Evolutionary conservation across 2,888 invertebrate genomes (phyloP).

Genomic region (Bombylius discolor): DNA sequence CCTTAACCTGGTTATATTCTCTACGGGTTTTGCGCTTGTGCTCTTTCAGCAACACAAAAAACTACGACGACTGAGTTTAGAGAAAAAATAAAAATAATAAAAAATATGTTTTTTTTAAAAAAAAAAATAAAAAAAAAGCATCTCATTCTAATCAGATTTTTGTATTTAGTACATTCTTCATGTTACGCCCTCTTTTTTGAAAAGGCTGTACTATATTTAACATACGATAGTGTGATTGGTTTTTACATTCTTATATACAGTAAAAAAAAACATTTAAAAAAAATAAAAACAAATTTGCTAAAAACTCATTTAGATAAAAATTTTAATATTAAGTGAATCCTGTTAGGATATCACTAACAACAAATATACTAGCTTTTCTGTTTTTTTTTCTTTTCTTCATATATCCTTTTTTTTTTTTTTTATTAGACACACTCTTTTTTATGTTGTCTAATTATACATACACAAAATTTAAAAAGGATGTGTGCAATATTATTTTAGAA

Average conservation of each 20-base stretch:
- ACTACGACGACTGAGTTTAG: slow-evolving; percentile 8
- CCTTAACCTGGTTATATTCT: slow-evolving; percentile 14
- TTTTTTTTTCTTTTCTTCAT: too few relatives aligned
- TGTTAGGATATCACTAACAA: too few relatives aligned
- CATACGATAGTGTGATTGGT: slow-evolving; percentile 14
- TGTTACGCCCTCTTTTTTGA: slow-evolving; percentile 12
- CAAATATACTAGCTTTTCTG: too few relatives aligned
- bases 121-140: background rate
- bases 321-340: too few relatives aligned
- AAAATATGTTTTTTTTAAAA: too few relatives aligned
- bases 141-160: slow-evolving; percentile 13
- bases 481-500: too few relatives aligned
- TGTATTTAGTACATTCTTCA: slow-evolving; percentile 12
- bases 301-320: too few relatives aligned
- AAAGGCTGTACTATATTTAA: slow-evolving; percentile 12
- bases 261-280: background rate
- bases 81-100: background rate
- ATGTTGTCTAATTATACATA: too few relatives aligned
- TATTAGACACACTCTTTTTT: too few relatives aligned
- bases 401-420: too few relatives aligned
- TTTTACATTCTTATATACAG: slow-evolving; percentile 5
- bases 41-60: background rate
- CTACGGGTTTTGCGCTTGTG: slow-evolving; percentile 14
- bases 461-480: too few relatives aligned
- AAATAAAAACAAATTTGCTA: too few relatives aligned